A percentile compares a stretch with the other conserved stretches of the same genome.
Conservation (phyloP, 2,888 invertebrate genomes). For the Zygaena filipendulae region DNA sequence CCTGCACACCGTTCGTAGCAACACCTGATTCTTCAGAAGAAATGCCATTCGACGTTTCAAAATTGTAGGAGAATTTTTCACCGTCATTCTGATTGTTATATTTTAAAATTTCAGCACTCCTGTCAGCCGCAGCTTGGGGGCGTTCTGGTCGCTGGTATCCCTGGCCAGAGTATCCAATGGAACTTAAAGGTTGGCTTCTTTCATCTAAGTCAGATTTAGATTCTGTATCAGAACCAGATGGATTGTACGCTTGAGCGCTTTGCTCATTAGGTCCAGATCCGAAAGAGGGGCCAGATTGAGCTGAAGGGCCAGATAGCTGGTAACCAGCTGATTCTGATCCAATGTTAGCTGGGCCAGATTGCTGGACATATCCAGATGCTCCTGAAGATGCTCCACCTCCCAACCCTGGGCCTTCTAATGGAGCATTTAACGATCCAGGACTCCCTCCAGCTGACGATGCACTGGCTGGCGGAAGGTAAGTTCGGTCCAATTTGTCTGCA, state of each 20-base stretch:
- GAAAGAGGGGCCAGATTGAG: constrained; percentile 7
- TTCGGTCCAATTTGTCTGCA: constrained; percentile 53
- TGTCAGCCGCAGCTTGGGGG: constrained; percentile 42
- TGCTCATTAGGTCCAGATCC: constrained; percentile 8
- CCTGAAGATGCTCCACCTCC: constrained; percentile 4
- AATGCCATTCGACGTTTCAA: constrained; percentile 58
- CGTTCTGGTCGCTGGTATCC: constrained; percentile 38
- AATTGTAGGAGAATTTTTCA: constrained; percentile 45
- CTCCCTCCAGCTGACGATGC: constrained; percentile 53
- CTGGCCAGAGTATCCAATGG: constrained; percentile 13
- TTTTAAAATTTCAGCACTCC: constrained; percentile 43
- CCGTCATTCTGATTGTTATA: constrained; percentile 51
- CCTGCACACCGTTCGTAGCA: constrained; percentile 51
- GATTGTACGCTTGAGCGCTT: constrained; percentile 11
- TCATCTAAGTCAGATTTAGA: neutral
- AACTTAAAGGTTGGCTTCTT: neutral
- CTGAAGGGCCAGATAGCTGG: constrained; percentile 9
- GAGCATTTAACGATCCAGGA: constrained; percentile 43
- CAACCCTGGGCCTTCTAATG: constrained; percentile 19
- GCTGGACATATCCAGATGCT: constrained; percentile 9
- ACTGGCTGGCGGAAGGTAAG: constrained; percentile 50
- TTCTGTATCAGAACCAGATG: constrained; percentile 4
- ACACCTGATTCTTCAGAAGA: constrained; percentile 54
- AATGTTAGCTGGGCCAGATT: constrained; percentile 13
- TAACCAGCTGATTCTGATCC: constrained; percentile 3